Conservation (phyloP, 2,113 vertebrate species). For the Lagenorhynchus albirostris region DNA sequence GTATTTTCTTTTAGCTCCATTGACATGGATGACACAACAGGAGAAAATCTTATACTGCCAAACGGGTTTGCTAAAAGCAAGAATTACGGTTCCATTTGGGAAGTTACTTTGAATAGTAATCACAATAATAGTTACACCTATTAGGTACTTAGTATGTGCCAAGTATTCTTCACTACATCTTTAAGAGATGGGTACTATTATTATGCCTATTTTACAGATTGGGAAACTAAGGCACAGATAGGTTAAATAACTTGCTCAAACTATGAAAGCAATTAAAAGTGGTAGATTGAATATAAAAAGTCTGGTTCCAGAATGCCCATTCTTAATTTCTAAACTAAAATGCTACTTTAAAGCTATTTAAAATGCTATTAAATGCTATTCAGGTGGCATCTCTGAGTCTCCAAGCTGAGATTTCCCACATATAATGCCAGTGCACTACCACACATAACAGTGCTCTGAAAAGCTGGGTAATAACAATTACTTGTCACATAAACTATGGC, state of each 20-base stretch:
- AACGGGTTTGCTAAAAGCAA: neutral
- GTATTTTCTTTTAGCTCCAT: conserved; percentile 1
- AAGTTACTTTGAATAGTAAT: neutral
- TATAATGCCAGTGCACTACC: neutral
- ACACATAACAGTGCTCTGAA: neutral
- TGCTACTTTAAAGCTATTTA: neutral
- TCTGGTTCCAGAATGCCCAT: neutral
- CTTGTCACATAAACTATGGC: neutral
- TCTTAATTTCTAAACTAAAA: conserved; percentile 14
- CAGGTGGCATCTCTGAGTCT: neutral
- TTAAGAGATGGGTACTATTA: neutral
- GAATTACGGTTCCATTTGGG: neutral
- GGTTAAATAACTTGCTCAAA: neutral
- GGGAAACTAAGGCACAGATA: conserved; percentile 7
- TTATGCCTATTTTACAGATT: neutral
- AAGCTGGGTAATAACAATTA: neutral
- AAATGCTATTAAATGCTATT: neutral
- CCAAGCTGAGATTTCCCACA: neutral
- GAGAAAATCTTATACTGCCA: neutral
- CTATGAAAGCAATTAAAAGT: neutral
- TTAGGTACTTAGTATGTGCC: neutral
- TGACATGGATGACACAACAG: neutral
- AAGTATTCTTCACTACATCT: neutral
- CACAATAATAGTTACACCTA: neutral
- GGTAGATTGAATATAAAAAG: neutral